Conservation (phyloP, 2,797 vertebrate species). For the Pseudomugil tenellus region DNA sequence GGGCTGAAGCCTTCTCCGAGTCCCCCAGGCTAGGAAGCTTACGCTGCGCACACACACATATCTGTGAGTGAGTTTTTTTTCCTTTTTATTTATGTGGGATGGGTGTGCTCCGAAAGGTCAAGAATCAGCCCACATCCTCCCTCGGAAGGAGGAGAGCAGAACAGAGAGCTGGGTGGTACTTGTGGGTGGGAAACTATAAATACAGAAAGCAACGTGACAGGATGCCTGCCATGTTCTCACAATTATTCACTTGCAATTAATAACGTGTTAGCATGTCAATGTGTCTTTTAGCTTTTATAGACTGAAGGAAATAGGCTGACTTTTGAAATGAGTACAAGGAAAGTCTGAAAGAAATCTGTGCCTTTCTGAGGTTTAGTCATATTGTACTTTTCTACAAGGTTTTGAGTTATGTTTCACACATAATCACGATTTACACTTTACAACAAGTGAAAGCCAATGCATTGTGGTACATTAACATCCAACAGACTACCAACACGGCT, state of each 20-base stretch:
- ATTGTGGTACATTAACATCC: no score
- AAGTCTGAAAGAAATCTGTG: neutral
- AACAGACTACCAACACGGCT: no score
- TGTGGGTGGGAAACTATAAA: conserved; percentile 65
- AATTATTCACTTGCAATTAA: conserved; percentile 6
- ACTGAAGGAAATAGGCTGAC: neutral
- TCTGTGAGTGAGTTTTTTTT: conserved; percentile 31
- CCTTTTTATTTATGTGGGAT: conserved; percentile 70
- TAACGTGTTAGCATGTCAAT: neutral
- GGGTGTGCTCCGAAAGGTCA: conserved; percentile 71
- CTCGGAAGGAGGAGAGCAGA: conserved; percentile 57
- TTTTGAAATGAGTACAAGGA: neutral
- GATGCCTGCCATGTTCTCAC: conserved; percentile 16
- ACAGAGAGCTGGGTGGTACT: conserved; percentile 55
- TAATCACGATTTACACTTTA: neutral
- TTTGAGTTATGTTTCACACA: neutral
- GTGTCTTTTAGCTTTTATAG: neutral
- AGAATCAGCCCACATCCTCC: conserved; percentile 73
- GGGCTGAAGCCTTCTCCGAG: conserved; percentile 50
- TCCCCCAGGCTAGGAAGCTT: conserved; percentile 62
- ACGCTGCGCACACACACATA: conserved; percentile 21
- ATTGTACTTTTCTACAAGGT: neutral
- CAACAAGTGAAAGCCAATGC: neutral
- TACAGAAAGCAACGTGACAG: conserved; percentile 47
- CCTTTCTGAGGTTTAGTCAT: neutral